These are phyloP conservation scores for Chaetodon trifascialis DNA, from an alignment of 2,113 vertebrate genomes.

Conservation along the genomic window DNA sequence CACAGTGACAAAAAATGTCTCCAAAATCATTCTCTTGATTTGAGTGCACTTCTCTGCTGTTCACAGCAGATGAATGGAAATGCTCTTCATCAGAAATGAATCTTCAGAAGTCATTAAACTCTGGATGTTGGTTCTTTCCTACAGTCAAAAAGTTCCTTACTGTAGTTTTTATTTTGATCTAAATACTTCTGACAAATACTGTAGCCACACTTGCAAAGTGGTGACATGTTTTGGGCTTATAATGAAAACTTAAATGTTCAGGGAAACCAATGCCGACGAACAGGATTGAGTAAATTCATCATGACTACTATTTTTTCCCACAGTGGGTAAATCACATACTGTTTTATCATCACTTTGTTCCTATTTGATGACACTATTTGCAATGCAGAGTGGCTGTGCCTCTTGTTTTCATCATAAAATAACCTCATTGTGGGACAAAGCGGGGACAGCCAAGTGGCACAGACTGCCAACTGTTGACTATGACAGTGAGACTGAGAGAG, in stretches of 20 bases:
- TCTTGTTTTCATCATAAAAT: constrained; percentile 42
- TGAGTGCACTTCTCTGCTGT: background rate
- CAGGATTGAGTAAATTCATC: background rate
- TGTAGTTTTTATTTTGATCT: background rate
- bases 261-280: constrained; percentile 8
- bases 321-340: background rate
- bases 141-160: background rate
- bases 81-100: background rate
- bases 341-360: constrained; percentile 4
- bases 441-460: constrained; percentile 32
- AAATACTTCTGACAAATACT: background rate
- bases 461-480: constrained; percentile 52
- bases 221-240: background rate
- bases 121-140: background rate
- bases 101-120: background rate
- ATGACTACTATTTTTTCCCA: background rate
- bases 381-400: background rate
- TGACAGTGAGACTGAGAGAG: constrained; percentile 7
- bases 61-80: background rate
- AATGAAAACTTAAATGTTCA: background rate
- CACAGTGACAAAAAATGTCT: background rate
- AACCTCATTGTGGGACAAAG: constrained; percentile 28
- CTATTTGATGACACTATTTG: too few relatives aligned
- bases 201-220: background rate
- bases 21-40: background rate